Base-by-base conservation (phyloP, 2,888 invertebrate genomes). In the Drosophila nr. perissopoda region DNA sequence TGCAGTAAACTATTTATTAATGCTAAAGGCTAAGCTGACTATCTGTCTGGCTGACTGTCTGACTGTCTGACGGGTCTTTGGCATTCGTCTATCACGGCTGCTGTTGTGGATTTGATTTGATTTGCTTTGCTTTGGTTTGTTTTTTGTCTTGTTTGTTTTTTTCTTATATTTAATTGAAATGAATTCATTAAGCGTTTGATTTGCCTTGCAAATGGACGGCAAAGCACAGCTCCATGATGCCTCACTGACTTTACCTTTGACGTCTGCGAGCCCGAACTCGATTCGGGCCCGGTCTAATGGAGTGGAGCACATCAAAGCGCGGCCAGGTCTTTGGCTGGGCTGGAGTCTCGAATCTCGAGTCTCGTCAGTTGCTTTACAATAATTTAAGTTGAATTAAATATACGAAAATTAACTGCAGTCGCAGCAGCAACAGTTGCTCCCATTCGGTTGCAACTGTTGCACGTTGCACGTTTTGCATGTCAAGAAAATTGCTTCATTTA, bases 381-480 rank as follows among this genome's bases (percentile, higher is more conserved):
- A 87, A 87, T 89, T 89, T 88, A 82, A 89, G 62, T 77, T 69
- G 87, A 85, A 88, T 89, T 89, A 87, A 90, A 87, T 90, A 81
- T 79, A 87, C 80, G 79, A 88, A 87, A 87, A 89, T 87, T 87
- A 87, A 87, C 69, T 85, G 69, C 71, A 66, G 74, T 70, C 75
- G 64, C 82, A 27, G 48, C 27, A 27, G 79, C 72, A 73, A 65
- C 86, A 74, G 59, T 74, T 83, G 70, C 71, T 69, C 63, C 73
- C 73, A 74, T 72, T 78, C 75, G 61, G 29, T 67, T 73, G 88
- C 84, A 84, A 85, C 85, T 84, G 87, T 87, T 85, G 87, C 87
- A 87, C 90, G 87, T 88, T 87, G 87, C 87, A 87, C 90, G 87
- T 90, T 87, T 87, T 87, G 90, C 83, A 86, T 87, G 87, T 87